Conservation (phyloP, 2,888 invertebrate species). For the Disparrhopalites patrizii region DNA sequence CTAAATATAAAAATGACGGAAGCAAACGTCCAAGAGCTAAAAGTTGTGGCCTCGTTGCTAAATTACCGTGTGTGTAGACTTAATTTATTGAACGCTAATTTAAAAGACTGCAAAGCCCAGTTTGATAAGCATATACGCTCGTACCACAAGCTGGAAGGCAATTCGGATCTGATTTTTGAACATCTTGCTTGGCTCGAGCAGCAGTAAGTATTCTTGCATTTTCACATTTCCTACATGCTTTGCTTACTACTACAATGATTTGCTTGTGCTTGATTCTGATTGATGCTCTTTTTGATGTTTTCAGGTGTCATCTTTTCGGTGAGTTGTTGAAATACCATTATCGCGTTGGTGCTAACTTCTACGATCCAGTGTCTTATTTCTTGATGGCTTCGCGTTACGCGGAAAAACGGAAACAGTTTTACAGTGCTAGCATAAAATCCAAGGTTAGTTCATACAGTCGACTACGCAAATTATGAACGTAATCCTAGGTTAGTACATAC, state of each 20-base stretch:
- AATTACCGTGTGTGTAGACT: slow-evolving; percentile 93
- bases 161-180: slow-evolving; percentile 82
- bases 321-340: slow-evolving; percentile 42
- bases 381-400: slow-evolving; percentile 39
- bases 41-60: slow-evolving; percentile 89
- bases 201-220: slow-evolving; percentile 62
- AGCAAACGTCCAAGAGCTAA: slow-evolving; percentile 86
- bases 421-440: slow-evolving; percentile 4
- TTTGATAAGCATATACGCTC: slow-evolving; percentile 87
- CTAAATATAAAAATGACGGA: slow-evolving; percentile 57
- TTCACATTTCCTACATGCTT: no score
- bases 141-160: slow-evolving; percentile 73
- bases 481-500: no score
- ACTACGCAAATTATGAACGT: no score
- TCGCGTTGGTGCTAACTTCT: slow-evolving; percentile 26
- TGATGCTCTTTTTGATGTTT: neutral
- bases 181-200: slow-evolving; percentile 93
- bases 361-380: slow-evolving; percentile 45
- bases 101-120: slow-evolving; percentile 91
- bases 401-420: slow-evolving; percentile 31
- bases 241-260: no score
- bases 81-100: slow-evolving; percentile 81
- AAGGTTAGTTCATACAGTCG: slow-evolving; percentile 14
- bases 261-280: no score
- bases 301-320: slow-evolving; percentile 41